Evolutionary conservation across 2,888 invertebrate genomes (phyloP).

Genomic region (Sphaerophoria taeniata): DNA sequence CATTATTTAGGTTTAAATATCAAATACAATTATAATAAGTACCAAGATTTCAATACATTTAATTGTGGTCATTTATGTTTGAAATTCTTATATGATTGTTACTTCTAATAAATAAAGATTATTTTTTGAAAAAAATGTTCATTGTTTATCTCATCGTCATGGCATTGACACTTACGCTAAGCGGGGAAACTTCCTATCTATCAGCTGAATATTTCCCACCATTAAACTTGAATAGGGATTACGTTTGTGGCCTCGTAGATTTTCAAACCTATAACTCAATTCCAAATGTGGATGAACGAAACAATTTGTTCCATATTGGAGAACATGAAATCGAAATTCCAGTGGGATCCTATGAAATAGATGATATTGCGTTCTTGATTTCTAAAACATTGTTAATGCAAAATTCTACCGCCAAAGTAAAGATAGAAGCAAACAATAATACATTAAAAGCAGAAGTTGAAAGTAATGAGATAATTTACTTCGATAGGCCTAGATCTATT

Average conservation of each 20-base stretch:
- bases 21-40: too few relatives aligned
- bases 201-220: not conserved
- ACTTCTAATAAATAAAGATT: conserved; percentile 1
- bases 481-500: not conserved
- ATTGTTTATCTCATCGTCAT: too few relatives aligned
- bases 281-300: not conserved
- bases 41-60: too few relatives aligned
- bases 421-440: not conserved
- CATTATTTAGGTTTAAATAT: not conserved
- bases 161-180: conserved; percentile 3
- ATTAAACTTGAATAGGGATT: too few relatives aligned
- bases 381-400: not conserved
- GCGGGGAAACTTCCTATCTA: not conserved
- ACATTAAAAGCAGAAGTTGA: not conserved
- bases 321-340: conserved; percentile 7
- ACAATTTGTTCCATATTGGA: not conserved
- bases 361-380: not conserved
- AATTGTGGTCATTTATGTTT: conserved; percentile 7
- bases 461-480: not conserved
- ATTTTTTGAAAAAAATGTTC: too few relatives aligned
- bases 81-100: not conserved
- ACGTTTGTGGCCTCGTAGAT: not conserved
- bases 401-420: not conserved
- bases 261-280: not conserved
- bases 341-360: not conserved